phyloP scores from a whole-genome alignment of 2,888 invertebrate genomes.

The Suillia variegata region DNA sequence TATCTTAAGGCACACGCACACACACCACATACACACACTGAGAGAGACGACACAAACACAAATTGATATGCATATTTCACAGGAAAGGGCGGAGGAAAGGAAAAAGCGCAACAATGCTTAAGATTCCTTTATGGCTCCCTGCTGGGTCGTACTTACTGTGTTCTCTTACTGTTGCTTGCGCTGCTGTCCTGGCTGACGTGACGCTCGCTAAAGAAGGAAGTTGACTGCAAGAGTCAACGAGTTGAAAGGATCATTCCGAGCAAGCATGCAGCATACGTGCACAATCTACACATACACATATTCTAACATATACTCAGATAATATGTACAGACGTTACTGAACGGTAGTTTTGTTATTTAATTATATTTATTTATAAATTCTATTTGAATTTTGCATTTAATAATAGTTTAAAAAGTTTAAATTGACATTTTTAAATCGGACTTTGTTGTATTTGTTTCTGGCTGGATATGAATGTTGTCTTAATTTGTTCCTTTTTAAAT shows the following conservation, averaged over 20 bases:
- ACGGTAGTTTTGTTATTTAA: no score
- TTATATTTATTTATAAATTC: no score
- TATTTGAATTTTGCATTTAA: no score
- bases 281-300: neutral
- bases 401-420: no score
- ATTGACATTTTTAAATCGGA: no score
- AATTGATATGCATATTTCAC: neutral
- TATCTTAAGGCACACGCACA: neutral
- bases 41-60: neutral
- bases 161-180: neutral
- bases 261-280: neutral
- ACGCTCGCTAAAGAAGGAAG: neutral
- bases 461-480: no score
- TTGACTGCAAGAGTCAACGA: slow-evolving; percentile 2
- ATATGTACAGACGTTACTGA: no score
- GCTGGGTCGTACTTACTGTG: no score
- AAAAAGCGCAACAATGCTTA: neutral
- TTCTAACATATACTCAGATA: no score
- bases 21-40: no score
- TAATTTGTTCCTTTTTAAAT: no score
- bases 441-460: no score
- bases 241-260: neutral
- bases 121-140: neutral
- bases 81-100: neutral
- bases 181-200: neutral